Evolutionary conservation across 2,113 vertebrate genomes (phyloP), one percentile per base, ranked within the genome.

Genomic region (Galeopterus variegatus): DNA sequence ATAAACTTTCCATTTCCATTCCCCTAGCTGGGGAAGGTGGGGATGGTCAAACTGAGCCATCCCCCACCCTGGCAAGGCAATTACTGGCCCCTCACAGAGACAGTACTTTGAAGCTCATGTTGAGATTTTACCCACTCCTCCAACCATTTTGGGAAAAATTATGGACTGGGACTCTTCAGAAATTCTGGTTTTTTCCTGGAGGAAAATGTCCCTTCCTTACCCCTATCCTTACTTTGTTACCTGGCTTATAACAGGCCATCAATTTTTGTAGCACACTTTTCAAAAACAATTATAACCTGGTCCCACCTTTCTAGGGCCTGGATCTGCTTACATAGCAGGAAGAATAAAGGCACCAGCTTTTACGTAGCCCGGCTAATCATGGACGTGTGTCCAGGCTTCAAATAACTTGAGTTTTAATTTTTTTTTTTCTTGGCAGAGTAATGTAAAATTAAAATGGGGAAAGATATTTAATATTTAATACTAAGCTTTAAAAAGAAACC

Each of bases 401-500:
- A 24, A 48, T 98, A 97, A 98, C 95, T 98, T 98, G 97, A 98
- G 93, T 98, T 98, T 98, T 97, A 98, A 97, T 97, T 97, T 97
- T 94, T 92, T 89, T 96, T 96, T 96, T 93, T 93, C 96, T 96
- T 98, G 98, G 98, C 98, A 98, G 98, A 98, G 97, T 98, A 98
- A 98, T 98, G 98, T 99, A 99, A 98, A 98, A 95, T 97, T 85
- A 96, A 98, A 98, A 94, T 96, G 98, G 96, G 96, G 96, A 97
- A 98, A 98, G 98, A 95, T 99, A 99, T 99, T 99, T 99, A 99
- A 99, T 99, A 99, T 99, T 99, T 99, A 99, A 99, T 98, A 98
- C 98, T 98, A 97, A 98, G 98, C 98, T 99, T 99, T 99, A 98
- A 99, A 91, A 92, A 96, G 95, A 90, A 97, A 95, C 45, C 77